phyloP scores from a whole-genome alignment of 2,888 invertebrate species.

The Machimus rusticus region DNA sequence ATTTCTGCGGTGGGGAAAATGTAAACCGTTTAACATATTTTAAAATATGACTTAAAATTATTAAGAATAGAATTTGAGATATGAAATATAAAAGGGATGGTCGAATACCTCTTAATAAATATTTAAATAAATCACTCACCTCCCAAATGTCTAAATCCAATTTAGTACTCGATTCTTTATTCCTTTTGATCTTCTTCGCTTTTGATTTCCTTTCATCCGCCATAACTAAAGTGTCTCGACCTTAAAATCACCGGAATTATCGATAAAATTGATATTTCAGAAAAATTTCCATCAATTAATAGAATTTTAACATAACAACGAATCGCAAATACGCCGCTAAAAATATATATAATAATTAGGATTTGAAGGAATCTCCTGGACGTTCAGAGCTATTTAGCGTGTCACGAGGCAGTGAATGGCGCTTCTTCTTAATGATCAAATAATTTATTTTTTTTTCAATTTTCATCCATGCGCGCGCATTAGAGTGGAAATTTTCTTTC shows the following conservation, averaged over 20 bases:
- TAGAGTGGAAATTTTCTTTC: neutral
- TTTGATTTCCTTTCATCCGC: constrained; percentile 48
- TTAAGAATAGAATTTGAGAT: too few species aligned
- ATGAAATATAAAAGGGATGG: too few species aligned
- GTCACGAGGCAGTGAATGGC: neutral
- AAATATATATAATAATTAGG: neutral
- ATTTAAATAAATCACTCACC: constrained; percentile 52
- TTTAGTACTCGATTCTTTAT: constrained; percentile 57
- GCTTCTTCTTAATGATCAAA: neutral
- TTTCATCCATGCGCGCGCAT: neutral
- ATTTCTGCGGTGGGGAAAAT: too few species aligned
- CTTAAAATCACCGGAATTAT: neutral
- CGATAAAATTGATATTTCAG: neutral
- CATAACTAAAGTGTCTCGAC: constrained; percentile 39
- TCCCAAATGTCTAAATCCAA: constrained; percentile 61
- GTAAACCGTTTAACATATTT: too few species aligned
- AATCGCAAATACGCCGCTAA: neutral
- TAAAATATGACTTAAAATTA: too few species aligned
- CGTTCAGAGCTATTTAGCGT: neutral
- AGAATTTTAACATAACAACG: neutral
- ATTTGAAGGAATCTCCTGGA: neutral
- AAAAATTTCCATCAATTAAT: neutral
- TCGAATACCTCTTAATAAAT: neutral
- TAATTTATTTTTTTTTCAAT: neutral
- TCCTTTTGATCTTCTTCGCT: constrained; percentile 55